A percentile compares a stretch with the other conserved stretches of the same genome.
Conservation (phyloP, 2,797 vertebrate genomes). For the Crenichthys baileyi region DNA sequence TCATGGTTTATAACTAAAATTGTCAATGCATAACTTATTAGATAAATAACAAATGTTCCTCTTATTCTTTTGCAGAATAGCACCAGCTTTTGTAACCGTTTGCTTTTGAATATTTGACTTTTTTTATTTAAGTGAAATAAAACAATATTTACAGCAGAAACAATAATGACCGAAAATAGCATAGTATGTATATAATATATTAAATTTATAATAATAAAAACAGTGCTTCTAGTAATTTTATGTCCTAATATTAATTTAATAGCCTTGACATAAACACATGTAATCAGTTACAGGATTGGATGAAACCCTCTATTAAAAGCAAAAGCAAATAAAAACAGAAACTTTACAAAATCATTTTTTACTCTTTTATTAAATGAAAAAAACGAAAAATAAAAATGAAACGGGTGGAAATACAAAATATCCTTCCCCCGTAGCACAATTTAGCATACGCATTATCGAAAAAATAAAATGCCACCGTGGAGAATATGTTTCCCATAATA, state of each 20-base stretch:
- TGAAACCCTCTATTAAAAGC: background rate
- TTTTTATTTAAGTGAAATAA: background rate
- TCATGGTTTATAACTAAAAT: background rate
- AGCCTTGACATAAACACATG: background rate
- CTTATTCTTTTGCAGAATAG: background rate
- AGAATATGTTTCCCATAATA: constrained; percentile 86
- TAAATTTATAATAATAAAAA: background rate
- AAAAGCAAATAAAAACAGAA: background rate
- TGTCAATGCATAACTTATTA: background rate
- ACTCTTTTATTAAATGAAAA: background rate
- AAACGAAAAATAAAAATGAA: constrained; percentile 34
- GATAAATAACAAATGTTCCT: too few species aligned
- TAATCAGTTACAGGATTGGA: background rate
- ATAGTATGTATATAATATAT: background rate
- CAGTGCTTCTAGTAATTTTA: background rate
- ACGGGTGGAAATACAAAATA: constrained; percentile 71
- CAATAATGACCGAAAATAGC: background rate
- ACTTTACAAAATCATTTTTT: background rate
- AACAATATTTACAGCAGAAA: background rate
- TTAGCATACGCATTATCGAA: constrained; percentile 82
- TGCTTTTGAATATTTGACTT: background rate
- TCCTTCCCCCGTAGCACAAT: constrained; percentile 80
- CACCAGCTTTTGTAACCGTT: background rate
- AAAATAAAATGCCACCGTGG: constrained; percentile 81
- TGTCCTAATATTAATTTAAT: background rate